Conservation (phyloP, 2,113 vertebrate species). For the Callopanchax toddi region DNA sequence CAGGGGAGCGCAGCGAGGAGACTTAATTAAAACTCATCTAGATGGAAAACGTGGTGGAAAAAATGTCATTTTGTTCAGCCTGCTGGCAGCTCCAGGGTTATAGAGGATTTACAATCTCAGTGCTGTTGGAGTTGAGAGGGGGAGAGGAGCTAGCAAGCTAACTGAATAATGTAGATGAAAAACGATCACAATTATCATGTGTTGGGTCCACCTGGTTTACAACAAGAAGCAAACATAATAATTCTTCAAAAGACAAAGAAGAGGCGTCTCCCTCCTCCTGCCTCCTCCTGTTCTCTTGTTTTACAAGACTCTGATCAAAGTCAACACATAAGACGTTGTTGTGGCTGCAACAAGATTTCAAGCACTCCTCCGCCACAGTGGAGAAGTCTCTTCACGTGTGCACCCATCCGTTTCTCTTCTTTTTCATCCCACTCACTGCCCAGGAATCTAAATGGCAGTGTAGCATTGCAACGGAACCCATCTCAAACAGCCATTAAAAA, state of each 20-base stretch:
- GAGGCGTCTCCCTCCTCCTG: neutral
- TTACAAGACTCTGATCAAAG: constrained; percentile 20
- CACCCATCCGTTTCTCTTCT: constrained; percentile 42
- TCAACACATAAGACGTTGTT: constrained; percentile 27
- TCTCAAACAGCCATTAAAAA: constrained; percentile 74
- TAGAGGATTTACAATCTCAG: constrained; percentile 50
- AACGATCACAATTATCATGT: constrained; percentile 54
- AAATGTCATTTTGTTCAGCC: constrained; percentile 56
- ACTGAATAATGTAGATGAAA: constrained; percentile 54
- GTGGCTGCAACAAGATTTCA: constrained; percentile 16
- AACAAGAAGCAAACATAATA: constrained; percentile 18
- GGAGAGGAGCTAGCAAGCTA: constrained; percentile 35
- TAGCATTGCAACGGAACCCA: constrained; percentile 41
- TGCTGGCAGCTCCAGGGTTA: constrained; percentile 51
- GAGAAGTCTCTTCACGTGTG: constrained; percentile 19
- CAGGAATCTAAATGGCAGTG: constrained; percentile 57
- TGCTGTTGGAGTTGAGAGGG: neutral
- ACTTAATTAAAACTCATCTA: constrained; percentile 81
- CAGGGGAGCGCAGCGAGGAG: constrained; percentile 62
- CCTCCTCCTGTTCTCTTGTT: neutral
- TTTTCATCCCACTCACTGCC: constrained; percentile 42
- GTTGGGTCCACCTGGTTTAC: constrained; percentile 20
- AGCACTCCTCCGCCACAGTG: constrained; percentile 24
- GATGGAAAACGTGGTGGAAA: constrained; percentile 68
- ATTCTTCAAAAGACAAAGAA: neutral